Base-by-base conservation (phyloP, 2,797 vertebrate genomes). In the Chrysocyon brachyurus region DNA sequence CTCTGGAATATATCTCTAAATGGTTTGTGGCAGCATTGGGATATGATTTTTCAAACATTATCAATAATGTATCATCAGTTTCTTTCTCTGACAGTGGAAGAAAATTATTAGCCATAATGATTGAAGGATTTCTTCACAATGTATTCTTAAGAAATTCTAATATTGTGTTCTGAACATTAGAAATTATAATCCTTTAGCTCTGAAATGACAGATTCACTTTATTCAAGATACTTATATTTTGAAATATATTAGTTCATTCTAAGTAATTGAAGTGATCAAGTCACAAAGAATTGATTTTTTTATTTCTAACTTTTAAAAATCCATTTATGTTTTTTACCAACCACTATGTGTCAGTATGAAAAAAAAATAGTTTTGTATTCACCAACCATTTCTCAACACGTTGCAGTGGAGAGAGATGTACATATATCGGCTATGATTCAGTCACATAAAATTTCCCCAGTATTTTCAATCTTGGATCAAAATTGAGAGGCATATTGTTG, bases 121-220 rank as follows among this genome's bases (percentile, higher is more conserved):
- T 0, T 79, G 59, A 90, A 96, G 10, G 79, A 88, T 72, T 90
- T 93, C 63, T 90, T 91, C 52, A 79, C 49, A 54, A 57, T 79
- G 61, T 90, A 24, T n/a, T 81, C 59, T 72, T 78, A 88, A 86
- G 52, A 93, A 79, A 96, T 73, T 86, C 56, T 91, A 66, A 61
- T 36, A 63, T 84, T 81, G 52, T 96, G 19, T 88, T 59, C 59
- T 33, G 46, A 84, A 61, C 54, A 73, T 87, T 92, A 79, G 31
- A 87, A 82, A 91, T 87, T 61, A 91, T 59, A 54, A 70, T 83
- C 22, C 28, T 72, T 90, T 64, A 46, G 26, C 28, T 72, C 6
- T 93, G 68, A 96, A 96, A 85, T 91, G 77, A 93, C 82, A 93
- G 40, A 68, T 89, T 91, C 59, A 9, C 3, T 97, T 95, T 89